phyloP scores from a whole-genome alignment of 1,140 invertebrate genomes.

The Drosophila arawakana region DNA sequence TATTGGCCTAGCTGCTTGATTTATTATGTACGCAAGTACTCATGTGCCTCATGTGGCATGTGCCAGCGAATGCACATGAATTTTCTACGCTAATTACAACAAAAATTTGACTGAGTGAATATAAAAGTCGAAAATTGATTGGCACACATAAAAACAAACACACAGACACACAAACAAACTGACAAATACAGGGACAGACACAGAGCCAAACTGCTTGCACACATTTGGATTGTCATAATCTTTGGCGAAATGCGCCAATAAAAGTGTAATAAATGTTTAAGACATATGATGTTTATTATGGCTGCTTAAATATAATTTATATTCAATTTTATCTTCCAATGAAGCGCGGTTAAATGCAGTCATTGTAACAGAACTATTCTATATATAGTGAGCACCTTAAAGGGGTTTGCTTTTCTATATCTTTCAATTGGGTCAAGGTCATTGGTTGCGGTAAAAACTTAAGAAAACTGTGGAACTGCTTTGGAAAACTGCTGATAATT shows the following conservation, averaged over 20 bases:
- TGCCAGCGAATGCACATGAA: slow-evolving; percentile 56
- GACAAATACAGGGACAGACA: background rate
- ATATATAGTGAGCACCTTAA: background rate
- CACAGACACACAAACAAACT: slow-evolving; percentile 23
- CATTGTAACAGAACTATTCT: slow-evolving; percentile 1
- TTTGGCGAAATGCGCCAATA: slow-evolving; percentile 57
- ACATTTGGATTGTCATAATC: slow-evolving; percentile 71
- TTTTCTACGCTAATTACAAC: slow-evolving; percentile 67
- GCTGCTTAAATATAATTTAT: slow-evolving; percentile 57
- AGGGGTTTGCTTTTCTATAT: background rate
- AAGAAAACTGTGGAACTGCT: too few relatives aligned
- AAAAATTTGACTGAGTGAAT: slow-evolving; percentile 75
- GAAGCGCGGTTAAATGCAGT: slow-evolving; percentile 37
- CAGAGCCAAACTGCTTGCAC: slow-evolving; percentile 13
- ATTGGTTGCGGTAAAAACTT: too few relatives aligned
- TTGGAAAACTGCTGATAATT: too few relatives aligned
- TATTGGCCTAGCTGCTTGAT: slow-evolving; percentile 62
- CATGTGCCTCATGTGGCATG: slow-evolving; percentile 37
- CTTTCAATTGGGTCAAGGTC: slow-evolving; percentile 41
- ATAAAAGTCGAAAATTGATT: slow-evolving; percentile 81
- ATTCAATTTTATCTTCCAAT: slow-evolving; percentile 50
- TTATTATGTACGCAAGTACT: slow-evolving; percentile 41
- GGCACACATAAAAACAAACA: slow-evolving; percentile 67
- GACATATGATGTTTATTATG: slow-evolving; percentile 43
- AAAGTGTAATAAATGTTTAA: slow-evolving; percentile 48